A percentile compares a stretch with the other conserved stretches of the same genome.
Evolutionary conservation across 2,113 vertebrate genomes (phyloP).

Genomic region (Acrocephalus kingi): DNA sequence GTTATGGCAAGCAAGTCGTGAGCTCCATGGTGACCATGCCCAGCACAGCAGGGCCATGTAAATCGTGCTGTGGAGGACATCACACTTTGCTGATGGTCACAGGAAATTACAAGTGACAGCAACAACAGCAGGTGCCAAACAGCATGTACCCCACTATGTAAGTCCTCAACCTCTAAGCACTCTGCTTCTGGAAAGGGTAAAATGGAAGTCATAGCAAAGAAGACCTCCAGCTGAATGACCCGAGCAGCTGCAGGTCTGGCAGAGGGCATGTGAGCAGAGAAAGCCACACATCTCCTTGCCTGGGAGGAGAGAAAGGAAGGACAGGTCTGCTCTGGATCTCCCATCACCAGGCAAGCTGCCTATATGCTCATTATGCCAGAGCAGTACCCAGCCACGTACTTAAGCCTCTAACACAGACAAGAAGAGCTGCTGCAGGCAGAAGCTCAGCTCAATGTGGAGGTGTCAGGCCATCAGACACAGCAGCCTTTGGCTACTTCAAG

Average conservation of each 20-base stretch:
- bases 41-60: not conserved
- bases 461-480: not conserved
- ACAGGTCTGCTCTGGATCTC: not conserved
- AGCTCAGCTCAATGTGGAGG: not conserved
- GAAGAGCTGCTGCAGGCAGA: not conserved
- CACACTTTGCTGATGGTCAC: not conserved
- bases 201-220: not conserved
- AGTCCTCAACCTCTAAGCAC: not conserved
- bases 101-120: not conserved
- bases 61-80: not conserved
- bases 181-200: not conserved
- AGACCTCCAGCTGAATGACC: not conserved
- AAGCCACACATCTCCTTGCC: not conserved
- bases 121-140: not conserved
- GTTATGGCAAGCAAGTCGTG: not conserved
- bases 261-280: not conserved
- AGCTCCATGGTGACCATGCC: not conserved
- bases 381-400: rapidly evolving
- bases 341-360: not conserved
- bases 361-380: not conserved
- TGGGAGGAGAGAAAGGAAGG: not conserved
- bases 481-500: not conserved
- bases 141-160: not conserved
- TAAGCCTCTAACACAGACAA: not conserved
- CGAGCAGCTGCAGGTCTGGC: not conserved